phyloP scores from a whole-genome alignment of 2,888 invertebrate genomes.

The Matsumyia berberina region DNA sequence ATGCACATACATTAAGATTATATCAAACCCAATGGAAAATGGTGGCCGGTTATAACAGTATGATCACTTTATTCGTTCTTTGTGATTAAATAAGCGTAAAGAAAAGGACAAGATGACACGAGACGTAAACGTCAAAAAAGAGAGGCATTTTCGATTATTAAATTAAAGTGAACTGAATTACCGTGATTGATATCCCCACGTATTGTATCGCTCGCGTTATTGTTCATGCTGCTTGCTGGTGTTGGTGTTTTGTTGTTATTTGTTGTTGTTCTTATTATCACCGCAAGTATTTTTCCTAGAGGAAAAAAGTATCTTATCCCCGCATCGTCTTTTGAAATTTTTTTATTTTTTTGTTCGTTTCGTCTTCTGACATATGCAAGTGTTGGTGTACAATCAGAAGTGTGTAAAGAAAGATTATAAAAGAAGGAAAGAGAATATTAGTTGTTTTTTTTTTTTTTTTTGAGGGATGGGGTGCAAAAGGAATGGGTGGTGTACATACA shows the following conservation, averaged over 20 bases:
- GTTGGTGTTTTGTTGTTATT: conserved; percentile 65
- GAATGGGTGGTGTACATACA: conserved; percentile 36
- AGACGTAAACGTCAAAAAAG: conserved; percentile 72
- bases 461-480: conserved; percentile 52
- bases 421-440: conserved; percentile 44
- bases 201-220: conserved; percentile 65
- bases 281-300: conserved; percentile 50
- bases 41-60: conserved; percentile 43
- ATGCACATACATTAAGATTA: conserved; percentile 22
- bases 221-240: conserved; percentile 55
- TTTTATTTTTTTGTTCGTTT: conserved; percentile 18
- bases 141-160: conserved; percentile 79
- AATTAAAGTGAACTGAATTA: conserved; percentile 84
- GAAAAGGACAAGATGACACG: conserved; percentile 74
- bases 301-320: conserved; percentile 41
- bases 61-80: conserved; percentile 70
- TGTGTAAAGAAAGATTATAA: conserved; percentile 45
- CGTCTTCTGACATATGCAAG: conserved; percentile 13
- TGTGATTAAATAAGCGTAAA: conserved; percentile 64
- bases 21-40: conserved; percentile 37
- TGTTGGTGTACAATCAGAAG: conserved; percentile 55
- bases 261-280: conserved; percentile 49
- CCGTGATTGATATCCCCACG: conserved; percentile 81
- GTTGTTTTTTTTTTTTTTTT: conserved; percentile 35
- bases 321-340: conserved; percentile 35